Evolutionary conservation across 2,888 invertebrate genomes (phyloP).

Genomic region (Masnerella sp.): DNA sequence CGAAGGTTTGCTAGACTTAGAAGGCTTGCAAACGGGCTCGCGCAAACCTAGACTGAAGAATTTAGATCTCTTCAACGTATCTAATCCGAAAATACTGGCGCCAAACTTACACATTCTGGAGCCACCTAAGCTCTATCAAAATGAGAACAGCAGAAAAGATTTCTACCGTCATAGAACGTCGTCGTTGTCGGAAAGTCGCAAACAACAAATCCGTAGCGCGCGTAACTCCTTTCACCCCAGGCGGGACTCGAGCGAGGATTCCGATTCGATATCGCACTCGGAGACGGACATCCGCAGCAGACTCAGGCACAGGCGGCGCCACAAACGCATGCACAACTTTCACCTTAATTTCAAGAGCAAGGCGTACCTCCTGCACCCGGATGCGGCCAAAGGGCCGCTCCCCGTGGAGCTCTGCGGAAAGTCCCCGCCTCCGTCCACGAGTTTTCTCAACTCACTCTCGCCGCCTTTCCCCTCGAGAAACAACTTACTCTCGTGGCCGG

Average conservation of each 20-base stretch:
- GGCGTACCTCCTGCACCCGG: constrained; percentile 72
- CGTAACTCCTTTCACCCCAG: constrained; percentile 73
- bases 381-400: constrained; percentile 70
- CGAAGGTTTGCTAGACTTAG: constrained; percentile 70
- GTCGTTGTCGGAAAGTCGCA: constrained; percentile 72
- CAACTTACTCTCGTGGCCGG: constrained; percentile 74
- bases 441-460: constrained; percentile 80
- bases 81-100: constrained; percentile 68
- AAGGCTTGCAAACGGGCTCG: constrained; percentile 71
- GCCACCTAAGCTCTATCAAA: constrained; percentile 73
- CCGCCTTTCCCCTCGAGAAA: constrained; percentile 77
- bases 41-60: constrained; percentile 66
- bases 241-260: constrained; percentile 75
- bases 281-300: constrained; percentile 80
- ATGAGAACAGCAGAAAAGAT: constrained; percentile 65
- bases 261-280: constrained; percentile 79
- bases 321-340: constrained; percentile 74
- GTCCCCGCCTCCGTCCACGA: constrained; percentile 80
- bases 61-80: constrained; percentile 65
- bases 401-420: constrained; percentile 73
- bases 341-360: constrained; percentile 77
- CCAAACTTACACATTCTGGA: constrained; percentile 71
- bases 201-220: constrained; percentile 68
- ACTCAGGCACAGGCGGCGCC: constrained; percentile 71
- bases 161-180: constrained; percentile 73